These are phyloP conservation scores for Laodelphax striatellus DNA, from an alignment of 1,140 invertebrate genomes.

Conservation along the genomic window DNA sequence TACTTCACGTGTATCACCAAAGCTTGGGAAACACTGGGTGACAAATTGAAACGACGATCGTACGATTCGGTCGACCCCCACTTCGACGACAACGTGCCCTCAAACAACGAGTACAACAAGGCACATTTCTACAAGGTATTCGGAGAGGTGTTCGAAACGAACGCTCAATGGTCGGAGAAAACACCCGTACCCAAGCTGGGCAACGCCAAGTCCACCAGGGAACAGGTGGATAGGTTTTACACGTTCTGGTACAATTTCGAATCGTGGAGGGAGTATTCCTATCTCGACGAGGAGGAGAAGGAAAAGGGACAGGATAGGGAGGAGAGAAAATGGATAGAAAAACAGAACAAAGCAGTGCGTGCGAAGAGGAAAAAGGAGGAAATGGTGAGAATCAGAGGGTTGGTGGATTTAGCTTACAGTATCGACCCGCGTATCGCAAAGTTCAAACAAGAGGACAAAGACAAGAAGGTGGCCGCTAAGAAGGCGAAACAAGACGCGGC, in stretches of 20 bases:
- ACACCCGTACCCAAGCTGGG: conserved; percentile 78
- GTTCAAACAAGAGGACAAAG: conserved; percentile 91
- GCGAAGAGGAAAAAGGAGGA: conserved; percentile 94
- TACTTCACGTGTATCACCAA: conserved; percentile 99
- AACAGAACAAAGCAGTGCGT: conserved; percentile 87
- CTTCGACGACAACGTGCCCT: conserved; percentile 83
- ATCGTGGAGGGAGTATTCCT: conserved; percentile 99
- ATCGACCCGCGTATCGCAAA: conserved; percentile 83
- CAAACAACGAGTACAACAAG: conserved; percentile 54
- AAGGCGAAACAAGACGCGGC: conserved; percentile 81
- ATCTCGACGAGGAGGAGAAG: conserved; percentile 97
- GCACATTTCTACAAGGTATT: conserved; percentile 54
- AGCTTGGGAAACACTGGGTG: conserved; percentile 86
- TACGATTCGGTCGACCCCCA: conserved; percentile 94
- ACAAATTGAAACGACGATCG: conserved; percentile 64
- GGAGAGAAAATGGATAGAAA: conserved; percentile 94
- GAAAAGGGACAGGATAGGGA: conserved; percentile 93
- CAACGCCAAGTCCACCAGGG: conserved; percentile 50
- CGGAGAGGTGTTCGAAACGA: conserved; percentile 69
- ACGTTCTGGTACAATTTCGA: conserved; percentile 95
- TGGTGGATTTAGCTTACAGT: conserved; percentile 90
- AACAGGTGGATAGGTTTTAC: conserved; percentile 76
- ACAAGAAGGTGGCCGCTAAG: conserved; percentile 79
- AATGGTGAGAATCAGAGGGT: conserved; percentile 72
- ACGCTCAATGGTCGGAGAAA: conserved; percentile 86